Conservation (phyloP, 2,113 vertebrate genomes). For the Pycnonotus jocosus region DNA sequence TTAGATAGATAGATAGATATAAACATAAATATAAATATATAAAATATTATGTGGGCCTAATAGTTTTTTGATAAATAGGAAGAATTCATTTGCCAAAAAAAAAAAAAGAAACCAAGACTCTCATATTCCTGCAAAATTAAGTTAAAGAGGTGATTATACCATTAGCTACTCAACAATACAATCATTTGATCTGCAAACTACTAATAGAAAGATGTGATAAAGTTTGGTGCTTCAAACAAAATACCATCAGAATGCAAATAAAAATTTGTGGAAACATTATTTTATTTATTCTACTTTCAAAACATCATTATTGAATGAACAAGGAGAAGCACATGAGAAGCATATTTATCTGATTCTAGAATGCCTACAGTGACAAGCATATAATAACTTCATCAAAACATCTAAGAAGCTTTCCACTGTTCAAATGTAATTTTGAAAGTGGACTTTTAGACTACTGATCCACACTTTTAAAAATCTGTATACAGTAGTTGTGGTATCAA, state of each 20-base stretch:
- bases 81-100: constrained; percentile 24
- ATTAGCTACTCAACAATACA: not conserved
- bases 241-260: not conserved
- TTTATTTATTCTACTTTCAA: not conserved
- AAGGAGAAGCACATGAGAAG: not conserved
- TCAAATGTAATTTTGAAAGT: not conserved
- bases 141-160: not conserved
- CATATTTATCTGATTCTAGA: not conserved
- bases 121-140: constrained; percentile 46
- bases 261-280: not conserved
- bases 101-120: constrained; percentile 19
- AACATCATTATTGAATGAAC: not conserved
- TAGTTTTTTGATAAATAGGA: constrained; percentile 17
- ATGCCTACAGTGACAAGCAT: not conserved
- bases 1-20: not conserved
- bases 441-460: not conserved
- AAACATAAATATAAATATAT: not conserved
- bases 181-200: not conserved
- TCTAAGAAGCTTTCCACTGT: not conserved
- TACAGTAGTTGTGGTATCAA: not conserved
- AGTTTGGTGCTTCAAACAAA: not conserved
- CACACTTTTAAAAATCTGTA: not conserved
- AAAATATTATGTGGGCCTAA: not conserved
- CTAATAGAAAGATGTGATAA: not conserved
- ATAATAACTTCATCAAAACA: not conserved